Evolutionary conservation across 2,797 vertebrate species (phyloP), one percentile per base, ranked within the genome.

Genomic region (Lemur catta): DNA sequence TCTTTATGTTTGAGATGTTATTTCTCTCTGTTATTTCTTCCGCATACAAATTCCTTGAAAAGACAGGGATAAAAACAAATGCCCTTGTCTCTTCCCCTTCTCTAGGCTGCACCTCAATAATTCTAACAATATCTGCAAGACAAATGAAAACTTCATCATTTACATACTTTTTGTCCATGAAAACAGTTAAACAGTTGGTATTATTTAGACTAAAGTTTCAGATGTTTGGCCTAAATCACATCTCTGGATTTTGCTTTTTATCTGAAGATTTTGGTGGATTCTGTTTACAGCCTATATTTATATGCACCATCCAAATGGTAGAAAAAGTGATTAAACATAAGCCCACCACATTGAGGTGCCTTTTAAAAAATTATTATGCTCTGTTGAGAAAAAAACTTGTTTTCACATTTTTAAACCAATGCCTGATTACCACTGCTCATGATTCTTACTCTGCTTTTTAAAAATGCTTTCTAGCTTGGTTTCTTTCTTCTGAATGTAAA

Each of bases 171-270:
- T 78, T 35, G 14, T 84, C 88, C 48, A 10, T 52, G 69, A 94
- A 97, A 95, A 89, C 67, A 91, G 92, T 33, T 71, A 91, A 78
- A 30, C 80, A 78, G 80, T 95, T 94, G 48, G 38, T 74, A 80
- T 88, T 88, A 92, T 86, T 96, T 95, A 90, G 69, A 89, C 75
- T 86, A 87, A 80, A 8, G 28, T 79, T 95, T 96, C 84, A 95
- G 78, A 71, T 50, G 65, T 85, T 97, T 63, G 28, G 59, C 46
- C 41, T 80, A 72, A 30, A 84, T 63, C 63, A 43, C 18, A 59
- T 59, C 59, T 71, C 76, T 30, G 91, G 63, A 72, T 65, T 78
- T 94, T 13, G 0, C 28, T 89, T 95, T 92, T 85, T 69, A 87
- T 95, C 50, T 93, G n/a, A 76, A 69, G 85, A 57, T 79, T 48